These are phyloP conservation scores for Diabrotica undecimpunctata DNA, from an alignment of 1,140 invertebrate genomes.

Conservation along the genomic window DNA sequence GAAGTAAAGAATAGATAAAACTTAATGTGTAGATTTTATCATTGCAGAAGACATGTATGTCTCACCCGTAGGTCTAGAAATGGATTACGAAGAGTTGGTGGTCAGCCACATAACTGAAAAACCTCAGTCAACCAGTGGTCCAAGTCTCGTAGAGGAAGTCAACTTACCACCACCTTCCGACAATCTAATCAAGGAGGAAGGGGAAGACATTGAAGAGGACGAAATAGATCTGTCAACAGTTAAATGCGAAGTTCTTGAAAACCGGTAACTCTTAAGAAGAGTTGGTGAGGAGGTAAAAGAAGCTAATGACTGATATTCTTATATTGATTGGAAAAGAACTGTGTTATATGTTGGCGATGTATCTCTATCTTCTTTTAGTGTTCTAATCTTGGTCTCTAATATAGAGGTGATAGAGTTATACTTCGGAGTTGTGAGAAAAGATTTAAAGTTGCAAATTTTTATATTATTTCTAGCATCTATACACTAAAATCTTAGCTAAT, in stretches of 20 bases:
- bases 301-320: neutral
- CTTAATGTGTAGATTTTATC: too few relatives aligned
- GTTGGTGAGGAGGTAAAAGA: neutral
- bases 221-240: conserved; percentile 4
- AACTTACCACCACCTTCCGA: conserved; percentile 4
- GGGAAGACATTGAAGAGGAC: conserved; percentile 10
- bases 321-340: too few relatives aligned
- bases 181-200: conserved; percentile 4
- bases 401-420: too few relatives aligned
- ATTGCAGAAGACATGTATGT: conserved; percentile 8
- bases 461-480: too few relatives aligned
- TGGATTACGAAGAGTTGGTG: conserved; percentile 10
- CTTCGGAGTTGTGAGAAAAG: too few relatives aligned
- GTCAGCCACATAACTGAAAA: too few relatives aligned
- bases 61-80: conserved; percentile 7
- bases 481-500: too few relatives aligned
- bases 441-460: too few relatives aligned
- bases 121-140: neutral
- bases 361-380: too few relatives aligned
- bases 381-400: too few relatives aligned
- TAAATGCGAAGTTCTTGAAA: conserved; percentile 8
- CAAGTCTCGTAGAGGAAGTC: conserved; percentile 7
- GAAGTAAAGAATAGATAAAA: too few relatives aligned
- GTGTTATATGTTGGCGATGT: too few relatives aligned
- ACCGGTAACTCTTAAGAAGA: conserved; percentile 10